phyloP scores from a whole-genome alignment of 2,797 vertebrate genomes.

The Trematomus bernacchii region DNA sequence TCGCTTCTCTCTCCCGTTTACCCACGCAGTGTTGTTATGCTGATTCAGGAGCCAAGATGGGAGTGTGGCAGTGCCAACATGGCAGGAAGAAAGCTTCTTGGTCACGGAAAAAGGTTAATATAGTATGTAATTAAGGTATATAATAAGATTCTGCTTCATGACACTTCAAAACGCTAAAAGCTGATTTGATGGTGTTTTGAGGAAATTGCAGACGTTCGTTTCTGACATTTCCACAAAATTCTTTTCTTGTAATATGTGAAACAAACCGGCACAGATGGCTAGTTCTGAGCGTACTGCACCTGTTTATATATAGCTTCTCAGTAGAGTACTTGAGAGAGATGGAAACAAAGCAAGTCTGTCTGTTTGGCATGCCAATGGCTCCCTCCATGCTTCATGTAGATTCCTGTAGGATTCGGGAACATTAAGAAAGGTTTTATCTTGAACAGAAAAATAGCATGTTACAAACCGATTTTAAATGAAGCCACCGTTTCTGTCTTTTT shows the following conservation, averaged over 20 bases:
- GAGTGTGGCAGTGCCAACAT: conserved; percentile 58
- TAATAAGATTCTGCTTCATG: conserved; percentile 22
- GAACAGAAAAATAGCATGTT: conserved; percentile 31
- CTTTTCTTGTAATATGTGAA: conserved; percentile 59
- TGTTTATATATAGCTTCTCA: conserved; percentile 88
- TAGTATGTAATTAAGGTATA: conserved; percentile 33
- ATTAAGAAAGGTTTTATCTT: conserved; percentile 47
- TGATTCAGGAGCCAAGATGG: conserved; percentile 70
- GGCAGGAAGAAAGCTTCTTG: conserved; percentile 51
- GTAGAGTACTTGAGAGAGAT: conserved; percentile 82
- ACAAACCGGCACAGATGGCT: conserved; percentile 82
- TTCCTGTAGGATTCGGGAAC: conserved; percentile 65
- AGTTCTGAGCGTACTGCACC: conserved; percentile 80
- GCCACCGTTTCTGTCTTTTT: conserved; percentile 1
- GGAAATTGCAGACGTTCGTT: conserved; percentile 33
- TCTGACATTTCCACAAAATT: conserved; percentile 38
- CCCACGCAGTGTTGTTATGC: conserved; percentile 71
- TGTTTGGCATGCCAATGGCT: conserved; percentile 77
- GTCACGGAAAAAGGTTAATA: conserved; percentile 28
- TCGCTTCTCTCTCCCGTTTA: conserved; percentile 68
- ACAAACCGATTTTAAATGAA: conserved; percentile 30
- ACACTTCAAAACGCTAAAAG: not conserved
- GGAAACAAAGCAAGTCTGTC: conserved; percentile 83
- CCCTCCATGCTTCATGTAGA: conserved; percentile 61
- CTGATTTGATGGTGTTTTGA: conserved; percentile 14